A percentile compares a stretch with the other conserved stretches of the same genome.
These are phyloP conservation scores for Lacerta agilis DNA, from an alignment of 2,797 vertebrate species.

Conservation along the genomic window DNA sequence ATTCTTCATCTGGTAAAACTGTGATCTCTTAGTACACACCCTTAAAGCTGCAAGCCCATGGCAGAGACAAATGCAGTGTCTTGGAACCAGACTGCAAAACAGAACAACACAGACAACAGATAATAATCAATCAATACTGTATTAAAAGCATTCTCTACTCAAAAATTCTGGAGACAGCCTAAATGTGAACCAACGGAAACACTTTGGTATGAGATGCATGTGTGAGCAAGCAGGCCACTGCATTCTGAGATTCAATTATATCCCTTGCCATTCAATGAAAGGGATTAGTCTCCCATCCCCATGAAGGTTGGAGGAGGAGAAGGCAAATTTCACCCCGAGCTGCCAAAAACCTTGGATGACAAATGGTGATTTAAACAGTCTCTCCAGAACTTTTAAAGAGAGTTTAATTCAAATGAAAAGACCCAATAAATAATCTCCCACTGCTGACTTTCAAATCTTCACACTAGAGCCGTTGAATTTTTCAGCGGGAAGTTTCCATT, in stretches of 20 bases:
- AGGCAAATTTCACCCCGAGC: conserved; percentile 58
- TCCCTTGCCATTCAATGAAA: not conserved
- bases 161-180: conserved; percentile 59
- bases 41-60: conserved; percentile 55
- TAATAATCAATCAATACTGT: conserved; percentile 70
- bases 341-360: conserved; percentile 65
- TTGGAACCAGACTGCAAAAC: conserved; percentile 63
- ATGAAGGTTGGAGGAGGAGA: conserved; percentile 31
- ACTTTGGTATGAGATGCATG: conserved; percentile 59
- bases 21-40: conserved; percentile 26
- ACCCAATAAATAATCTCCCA: conserved; percentile 68
- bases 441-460: conserved; percentile 67
- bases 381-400: conserved; percentile 66
- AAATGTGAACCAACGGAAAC: conserved; percentile 58
- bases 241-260: conserved; percentile 67
- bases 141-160: conserved; percentile 47
- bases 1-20: conserved; percentile 31
- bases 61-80: conserved; percentile 66
- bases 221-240: conserved; percentile 41
- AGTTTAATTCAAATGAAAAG: conserved; percentile 72
- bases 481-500: conserved; percentile 59
- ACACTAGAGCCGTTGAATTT: conserved; percentile 3
- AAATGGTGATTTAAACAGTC: conserved; percentile 47
- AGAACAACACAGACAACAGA: conserved; percentile 59
- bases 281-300: conserved; percentile 56